These are phyloP conservation scores for Scrobipalpa costella DNA, from an alignment of 2,888 invertebrate species.

Conservation along the genomic window DNA sequence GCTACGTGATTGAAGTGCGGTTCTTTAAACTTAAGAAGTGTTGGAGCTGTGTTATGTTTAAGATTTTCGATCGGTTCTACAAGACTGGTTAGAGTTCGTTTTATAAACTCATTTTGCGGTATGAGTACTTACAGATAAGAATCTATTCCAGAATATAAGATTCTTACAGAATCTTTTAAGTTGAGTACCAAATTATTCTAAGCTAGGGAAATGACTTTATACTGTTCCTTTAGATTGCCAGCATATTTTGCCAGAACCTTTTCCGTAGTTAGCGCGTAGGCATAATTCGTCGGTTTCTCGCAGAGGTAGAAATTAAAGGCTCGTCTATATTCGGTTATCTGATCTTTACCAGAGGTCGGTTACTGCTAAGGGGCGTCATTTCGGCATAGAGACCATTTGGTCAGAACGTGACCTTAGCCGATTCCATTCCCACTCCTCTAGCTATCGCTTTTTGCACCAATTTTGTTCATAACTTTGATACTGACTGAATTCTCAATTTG, in stretches of 20 bases:
- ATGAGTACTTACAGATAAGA: not conserved
- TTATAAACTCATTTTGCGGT: not conserved
- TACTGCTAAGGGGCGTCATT: conserved; percentile 54
- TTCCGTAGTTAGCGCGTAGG: not conserved
- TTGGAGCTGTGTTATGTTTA: not conserved
- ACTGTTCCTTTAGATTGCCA: not conserved
- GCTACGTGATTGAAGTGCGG: conserved; percentile 12
- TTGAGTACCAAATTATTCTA: too few relatives aligned
- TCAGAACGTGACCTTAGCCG: conserved; percentile 63
- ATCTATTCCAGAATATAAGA: too few relatives aligned
- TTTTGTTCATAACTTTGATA: not conserved
- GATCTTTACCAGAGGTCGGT: conserved; percentile 47
- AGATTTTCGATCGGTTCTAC: not conserved
- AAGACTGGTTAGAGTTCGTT: not conserved
- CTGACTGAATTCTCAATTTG: not conserved
- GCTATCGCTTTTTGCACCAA: not conserved
- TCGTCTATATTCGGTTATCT: conserved; percentile 30
- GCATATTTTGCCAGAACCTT: not conserved
- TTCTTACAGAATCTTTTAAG: too few relatives aligned
- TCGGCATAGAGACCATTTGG: conserved; percentile 57
- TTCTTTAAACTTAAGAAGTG: conserved; percentile 7
- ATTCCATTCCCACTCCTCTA: conserved; percentile 34
- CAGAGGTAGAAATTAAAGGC: conserved; percentile 4
- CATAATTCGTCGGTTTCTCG: not conserved
- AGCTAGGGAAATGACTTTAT: not conserved